Evolutionary conservation across 1,140 invertebrate genomes (phyloP), one percentile per base, ranked within the genome.

Genomic region (Papilio helenus): DNA sequence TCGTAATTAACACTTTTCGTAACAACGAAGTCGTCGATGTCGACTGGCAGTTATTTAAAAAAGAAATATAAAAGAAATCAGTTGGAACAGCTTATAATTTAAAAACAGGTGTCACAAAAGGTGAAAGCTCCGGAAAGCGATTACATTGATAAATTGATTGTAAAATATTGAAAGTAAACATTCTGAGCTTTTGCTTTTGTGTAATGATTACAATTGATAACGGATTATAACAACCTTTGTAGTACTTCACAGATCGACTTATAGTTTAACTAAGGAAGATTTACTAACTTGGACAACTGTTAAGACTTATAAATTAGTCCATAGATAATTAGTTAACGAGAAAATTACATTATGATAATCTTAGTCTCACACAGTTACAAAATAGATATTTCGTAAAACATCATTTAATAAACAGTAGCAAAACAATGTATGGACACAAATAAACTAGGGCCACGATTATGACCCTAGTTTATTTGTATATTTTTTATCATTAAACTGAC

Each of bases 401-500:
- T 8, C 34, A 8, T 39, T 39, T n/a, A n/a, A n/a, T n/a, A n/a
- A n/a, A n/a, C n/a, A n/a, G n/a, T n/a, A n/a, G n/a, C n/a, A n/a
- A n/a, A n/a, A n/a, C n/a, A n/a, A n/a, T n/a, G n/a, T n/a, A n/a
- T n/a, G n/a, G n/a, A n/a, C n/a, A n/a, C n/a, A n/a, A n/a, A n/a
- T n/a, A n/a, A n/a, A n/a, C n/a, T n/a, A n/a, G n/a, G n/a, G n/a
- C n/a, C n/a, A n/a, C n/a, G n/a, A n/a, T n/a, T n/a, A n/a, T n/a
- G n/a, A n/a, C 14, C 0, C 14, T 46, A 46, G 14, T 46, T 46
- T 16, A 46, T 46, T 46, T 4, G 23, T 16, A 71, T 71, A 7
- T n/a, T n/a, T n/a, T n/a, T n/a, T n/a, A 20, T 42, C 3, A 80
- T 76, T 14, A 61, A 18, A 82, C 86, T 89, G 84, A 95, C 94